Evolutionary conservation across 2,113 vertebrate genomes (phyloP).

Genomic region (Brachyhypopomus occidentalis): DNA sequence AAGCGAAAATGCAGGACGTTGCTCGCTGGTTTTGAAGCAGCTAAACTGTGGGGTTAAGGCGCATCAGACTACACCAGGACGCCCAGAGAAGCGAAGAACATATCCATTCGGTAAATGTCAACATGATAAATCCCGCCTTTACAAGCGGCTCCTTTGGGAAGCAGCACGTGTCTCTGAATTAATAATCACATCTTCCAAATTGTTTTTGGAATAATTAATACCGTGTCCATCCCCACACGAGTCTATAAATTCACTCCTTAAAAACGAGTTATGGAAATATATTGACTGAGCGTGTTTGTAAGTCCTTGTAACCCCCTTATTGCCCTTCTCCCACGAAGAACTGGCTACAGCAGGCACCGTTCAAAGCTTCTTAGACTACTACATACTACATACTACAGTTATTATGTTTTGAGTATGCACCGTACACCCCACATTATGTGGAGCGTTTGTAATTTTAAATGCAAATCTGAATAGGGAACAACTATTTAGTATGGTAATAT

Average conservation of each 20-base stretch:
- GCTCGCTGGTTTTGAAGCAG: too few relatives aligned
- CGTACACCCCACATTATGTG: too few relatives aligned
- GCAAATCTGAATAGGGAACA: too few relatives aligned
- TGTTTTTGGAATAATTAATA: constrained; percentile 76
- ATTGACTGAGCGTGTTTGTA: constrained; percentile 40
- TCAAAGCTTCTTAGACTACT: too few relatives aligned
- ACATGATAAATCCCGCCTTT: constrained; percentile 82
- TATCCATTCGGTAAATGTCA: constrained; percentile 75
- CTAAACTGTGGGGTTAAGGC: too few relatives aligned
- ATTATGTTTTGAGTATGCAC: too few relatives aligned
- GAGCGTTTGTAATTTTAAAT: too few relatives aligned
- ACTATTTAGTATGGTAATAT: too few relatives aligned
- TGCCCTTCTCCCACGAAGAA: neutral
- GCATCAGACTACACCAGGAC: neutral
- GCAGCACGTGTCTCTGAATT: constrained; percentile 70
- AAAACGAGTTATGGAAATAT: constrained; percentile 69
- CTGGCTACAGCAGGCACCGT: too few relatives aligned
- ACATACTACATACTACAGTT: too few relatives aligned
- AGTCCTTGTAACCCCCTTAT: constrained; percentile 34
- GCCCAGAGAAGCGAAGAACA: constrained; percentile 51
- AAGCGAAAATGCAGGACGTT: too few relatives aligned
- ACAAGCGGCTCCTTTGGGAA: constrained; percentile 69
- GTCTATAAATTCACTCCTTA: constrained; percentile 72
- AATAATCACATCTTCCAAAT: constrained; percentile 77
- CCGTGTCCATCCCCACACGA: constrained; percentile 62